These are phyloP conservation scores for Aspidoscelis tigris DNA, from an alignment of 2,113 vertebrate genomes.

Conservation along the genomic window DNA sequence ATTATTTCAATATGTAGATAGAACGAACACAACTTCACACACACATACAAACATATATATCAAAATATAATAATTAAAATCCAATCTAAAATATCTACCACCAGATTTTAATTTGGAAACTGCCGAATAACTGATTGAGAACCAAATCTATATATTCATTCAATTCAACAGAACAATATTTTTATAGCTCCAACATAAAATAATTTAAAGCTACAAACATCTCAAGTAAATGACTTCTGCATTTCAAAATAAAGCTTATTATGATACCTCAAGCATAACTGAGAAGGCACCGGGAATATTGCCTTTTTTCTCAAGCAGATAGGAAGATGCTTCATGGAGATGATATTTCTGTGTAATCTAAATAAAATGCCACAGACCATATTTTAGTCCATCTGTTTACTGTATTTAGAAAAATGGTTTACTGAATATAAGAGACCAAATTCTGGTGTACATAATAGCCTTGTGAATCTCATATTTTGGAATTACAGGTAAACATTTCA, in stretches of 20 bases:
- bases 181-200: neutral
- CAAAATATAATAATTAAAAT: no score
- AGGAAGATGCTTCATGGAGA: conserved; percentile 87
- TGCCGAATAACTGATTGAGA: neutral
- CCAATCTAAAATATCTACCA: no score
- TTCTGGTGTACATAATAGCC: neutral
- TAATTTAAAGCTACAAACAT: neutral
- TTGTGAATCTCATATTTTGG: neutral
- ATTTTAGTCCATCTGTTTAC: conserved; percentile 12
- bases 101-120: neutral
- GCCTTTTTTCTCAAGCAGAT: conserved; percentile 92
- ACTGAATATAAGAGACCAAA: conserved; percentile 15
- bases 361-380: conserved; percentile 45
- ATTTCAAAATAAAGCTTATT: neutral
- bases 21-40: no score
- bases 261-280: conserved; percentile 88
- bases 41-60: no score
- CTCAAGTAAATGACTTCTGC: neutral
- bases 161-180: neutral
- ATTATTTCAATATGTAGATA: no score
- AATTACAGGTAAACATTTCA: neutral
- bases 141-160: neutral
- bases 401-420: neutral
- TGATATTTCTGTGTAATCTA: conserved; percentile 88
- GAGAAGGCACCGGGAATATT: conserved; percentile 89